Evolutionary conservation across 1,140 invertebrate species (phyloP).

Genomic region (Ceratina calcarata): DNA sequence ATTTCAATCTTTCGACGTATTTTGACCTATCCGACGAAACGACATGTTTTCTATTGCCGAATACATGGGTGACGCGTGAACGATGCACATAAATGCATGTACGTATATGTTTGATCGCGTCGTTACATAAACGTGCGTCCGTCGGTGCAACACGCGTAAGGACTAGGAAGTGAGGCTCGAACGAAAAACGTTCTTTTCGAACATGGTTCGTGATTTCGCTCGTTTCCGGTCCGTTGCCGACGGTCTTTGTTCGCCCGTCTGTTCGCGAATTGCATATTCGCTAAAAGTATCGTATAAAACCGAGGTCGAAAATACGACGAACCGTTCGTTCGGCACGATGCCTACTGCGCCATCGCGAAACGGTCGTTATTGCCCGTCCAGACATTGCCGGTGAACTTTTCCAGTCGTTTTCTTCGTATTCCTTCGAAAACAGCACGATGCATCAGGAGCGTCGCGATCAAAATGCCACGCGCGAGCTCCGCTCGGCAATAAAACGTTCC

Average conservation of each 20-base stretch:
- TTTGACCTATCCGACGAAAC: no score
- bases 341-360: conserved; percentile 58
- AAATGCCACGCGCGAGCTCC: not conserved
- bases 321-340: conserved; percentile 54
- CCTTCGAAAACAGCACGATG: not conserved
- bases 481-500: not conserved
- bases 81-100: not conserved
- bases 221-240: conserved; percentile 7
- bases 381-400: not conserved
- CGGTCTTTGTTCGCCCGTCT: no score
- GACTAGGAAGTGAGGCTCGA: not conserved
- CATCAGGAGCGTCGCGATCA: not conserved
- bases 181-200: not conserved
- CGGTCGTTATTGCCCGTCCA: conserved; percentile 8
- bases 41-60: no score
- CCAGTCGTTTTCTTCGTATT: conserved; percentile 10
- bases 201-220: not conserved
- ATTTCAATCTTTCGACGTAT: no score
- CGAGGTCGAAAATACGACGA: conserved; percentile 45
- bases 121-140: conserved; percentile 37
- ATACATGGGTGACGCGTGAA: not conserved
- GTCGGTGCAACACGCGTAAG: conserved; percentile 3
- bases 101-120: conserved; percentile 7
- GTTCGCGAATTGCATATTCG: conserved; percentile 1
- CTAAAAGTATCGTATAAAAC: conserved; percentile 27